Conservation (phyloP, 2,113 vertebrate species). For the Lamprotornis superbus region DNA sequence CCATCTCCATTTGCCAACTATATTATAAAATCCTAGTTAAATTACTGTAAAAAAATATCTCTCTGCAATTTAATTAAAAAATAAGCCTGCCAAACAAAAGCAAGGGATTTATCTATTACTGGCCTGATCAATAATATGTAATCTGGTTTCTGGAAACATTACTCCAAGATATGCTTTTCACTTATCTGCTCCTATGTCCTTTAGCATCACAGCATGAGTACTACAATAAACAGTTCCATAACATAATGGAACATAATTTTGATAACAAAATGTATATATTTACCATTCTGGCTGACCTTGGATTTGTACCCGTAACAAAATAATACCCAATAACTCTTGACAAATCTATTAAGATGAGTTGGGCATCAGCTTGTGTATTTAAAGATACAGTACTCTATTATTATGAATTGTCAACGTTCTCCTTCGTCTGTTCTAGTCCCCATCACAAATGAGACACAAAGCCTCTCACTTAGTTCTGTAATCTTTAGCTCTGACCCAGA, state of each 20-base stretch:
- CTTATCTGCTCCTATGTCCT: background rate
- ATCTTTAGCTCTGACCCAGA: background rate
- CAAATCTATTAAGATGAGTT: background rate
- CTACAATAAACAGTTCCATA: background rate
- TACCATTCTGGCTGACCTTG: background rate
- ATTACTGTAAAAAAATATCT: background rate
- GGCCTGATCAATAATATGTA: background rate
- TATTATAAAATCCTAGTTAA: background rate
- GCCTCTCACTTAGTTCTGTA: background rate
- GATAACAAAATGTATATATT: conserved; percentile 12
- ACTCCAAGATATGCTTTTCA: conserved; percentile 6
- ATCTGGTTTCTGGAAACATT: conserved; percentile 37
- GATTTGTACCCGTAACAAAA: conserved; percentile 6
- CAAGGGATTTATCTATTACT: background rate
- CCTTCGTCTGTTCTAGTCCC: background rate
- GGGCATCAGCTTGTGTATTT: background rate
- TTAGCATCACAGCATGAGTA: background rate
- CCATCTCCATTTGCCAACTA: background rate
- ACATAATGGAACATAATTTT: no score
- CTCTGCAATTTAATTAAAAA: conserved; percentile 2
- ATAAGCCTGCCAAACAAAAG: conserved; percentile 12
- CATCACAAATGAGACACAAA: background rate
- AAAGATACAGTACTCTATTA: background rate
- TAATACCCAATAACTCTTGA: conserved; percentile 7
- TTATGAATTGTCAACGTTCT: background rate